A percentile compares a stretch with the other conserved stretches of the same genome.
These are phyloP conservation scores for Drosophila cardini DNA, from an alignment of 1,140 invertebrate genomes.

Conservation along the genomic window DNA sequence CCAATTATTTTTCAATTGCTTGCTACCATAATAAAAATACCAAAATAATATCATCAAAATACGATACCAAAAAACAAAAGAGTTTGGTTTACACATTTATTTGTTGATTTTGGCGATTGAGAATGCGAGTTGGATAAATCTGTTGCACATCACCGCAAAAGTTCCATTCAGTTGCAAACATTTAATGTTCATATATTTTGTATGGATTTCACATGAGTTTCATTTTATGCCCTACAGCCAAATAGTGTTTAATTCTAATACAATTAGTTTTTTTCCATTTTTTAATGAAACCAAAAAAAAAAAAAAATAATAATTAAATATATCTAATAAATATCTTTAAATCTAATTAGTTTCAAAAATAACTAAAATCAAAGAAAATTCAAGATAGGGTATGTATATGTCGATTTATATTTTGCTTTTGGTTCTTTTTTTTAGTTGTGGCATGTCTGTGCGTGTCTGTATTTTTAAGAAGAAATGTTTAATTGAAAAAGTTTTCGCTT, in stretches of 20 bases:
- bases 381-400: background rate
- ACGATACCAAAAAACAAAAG: background rate
- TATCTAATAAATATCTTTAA: background rate
- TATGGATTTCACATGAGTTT: conserved; percentile 43
- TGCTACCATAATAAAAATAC: conserved; percentile 31
- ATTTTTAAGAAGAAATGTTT: conserved; percentile 76
- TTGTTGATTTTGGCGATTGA: conserved; percentile 34
- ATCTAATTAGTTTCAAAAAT: background rate
- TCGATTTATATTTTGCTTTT: conserved; percentile 1
- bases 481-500: conserved; percentile 79
- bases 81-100: conserved; percentile 46
- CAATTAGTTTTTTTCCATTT: too few relatives aligned
- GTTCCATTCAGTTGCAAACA: conserved; percentile 54
- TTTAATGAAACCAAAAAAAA: too few relatives aligned
- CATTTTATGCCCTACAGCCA: conserved; percentile 3
- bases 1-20: conserved; percentile 44
- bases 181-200: conserved; percentile 68
- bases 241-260: too few relatives aligned
- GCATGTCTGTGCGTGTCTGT: conserved; percentile 37
- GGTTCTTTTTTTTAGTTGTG: conserved; percentile 31
- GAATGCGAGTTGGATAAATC: conserved; percentile 58
- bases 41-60: conserved; percentile 11
- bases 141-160: conserved; percentile 74
- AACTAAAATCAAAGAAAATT: background rate
- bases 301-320: too few relatives aligned